Percentiles rank a stretch among this genome's conserved stretches.
phyloP scores from a whole-genome alignment of 1,140 invertebrate species.

The Patella vulgata region DNA sequence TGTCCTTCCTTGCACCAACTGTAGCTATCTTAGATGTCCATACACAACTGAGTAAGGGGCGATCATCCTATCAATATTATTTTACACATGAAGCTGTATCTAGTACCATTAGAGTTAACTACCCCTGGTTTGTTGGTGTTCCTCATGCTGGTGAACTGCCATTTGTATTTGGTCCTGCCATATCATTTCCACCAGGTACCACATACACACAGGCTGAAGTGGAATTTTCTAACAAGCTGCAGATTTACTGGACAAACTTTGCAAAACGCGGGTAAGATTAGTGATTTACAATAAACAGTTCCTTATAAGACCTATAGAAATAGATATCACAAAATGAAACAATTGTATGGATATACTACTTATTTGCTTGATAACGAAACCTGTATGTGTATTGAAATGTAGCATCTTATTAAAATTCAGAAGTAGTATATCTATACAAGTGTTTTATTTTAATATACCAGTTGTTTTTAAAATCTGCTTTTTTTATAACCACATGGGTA shows the following conservation, averaged over 20 bases:
- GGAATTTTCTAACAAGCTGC: constrained; percentile 85
- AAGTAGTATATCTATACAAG: no score
- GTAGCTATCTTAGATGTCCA: constrained; percentile 21
- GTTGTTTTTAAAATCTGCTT: no score
- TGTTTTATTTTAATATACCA: no score
- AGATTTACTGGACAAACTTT: constrained; percentile 93
- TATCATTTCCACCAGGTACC: constrained; percentile 1
- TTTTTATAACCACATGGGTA: no score
- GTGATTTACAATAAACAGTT: neutral
- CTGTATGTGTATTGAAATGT: no score
- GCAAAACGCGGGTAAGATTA: constrained; percentile 90
- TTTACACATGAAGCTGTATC: constrained; percentile 25
- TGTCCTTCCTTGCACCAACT: constrained; percentile 33
- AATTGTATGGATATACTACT: no score
- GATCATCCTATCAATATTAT: constrained; percentile 33
- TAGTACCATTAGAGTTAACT: constrained; percentile 4
- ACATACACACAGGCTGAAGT: constrained; percentile 71
- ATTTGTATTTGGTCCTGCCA: constrained; percentile 34
- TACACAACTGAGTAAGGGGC: constrained; percentile 2
- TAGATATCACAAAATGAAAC: no score
- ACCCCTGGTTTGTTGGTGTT: constrained; percentile 37
- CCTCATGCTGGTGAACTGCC: constrained; percentile 36
- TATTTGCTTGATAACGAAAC: no score
- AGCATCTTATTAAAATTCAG: no score
- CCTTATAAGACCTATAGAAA: no score